These are phyloP conservation scores for Augochlora pura DNA, from an alignment of 1,140 invertebrate species.

Conservation along the genomic window DNA sequence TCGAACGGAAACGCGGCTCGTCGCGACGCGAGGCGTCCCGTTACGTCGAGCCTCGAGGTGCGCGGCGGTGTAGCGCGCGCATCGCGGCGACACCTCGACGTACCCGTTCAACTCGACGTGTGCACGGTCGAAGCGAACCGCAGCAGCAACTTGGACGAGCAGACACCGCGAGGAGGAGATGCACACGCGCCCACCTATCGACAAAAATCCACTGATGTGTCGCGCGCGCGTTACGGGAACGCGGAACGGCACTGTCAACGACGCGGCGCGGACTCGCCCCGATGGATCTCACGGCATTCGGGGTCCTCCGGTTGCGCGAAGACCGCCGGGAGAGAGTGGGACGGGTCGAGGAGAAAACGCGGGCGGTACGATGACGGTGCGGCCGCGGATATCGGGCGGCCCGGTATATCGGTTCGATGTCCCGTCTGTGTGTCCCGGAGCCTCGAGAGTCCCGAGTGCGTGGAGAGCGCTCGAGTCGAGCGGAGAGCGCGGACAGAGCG, in stretches of 20 bases:
- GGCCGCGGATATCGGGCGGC: neutral
- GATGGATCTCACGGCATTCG: no score
- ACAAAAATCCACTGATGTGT: neutral
- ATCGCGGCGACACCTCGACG: conserved; percentile 17
- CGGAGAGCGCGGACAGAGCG: conserved; percentile 56
- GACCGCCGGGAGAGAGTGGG: no score
- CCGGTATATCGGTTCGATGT: neutral
- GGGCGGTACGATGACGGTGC: neutral
- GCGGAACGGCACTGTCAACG: neutral
- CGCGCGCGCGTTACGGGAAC: neutral
- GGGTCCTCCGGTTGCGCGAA: no score
- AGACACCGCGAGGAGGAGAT: neutral
- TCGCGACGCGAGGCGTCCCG: neutral
- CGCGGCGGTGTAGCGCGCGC: conserved; percentile 11
- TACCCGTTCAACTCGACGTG: no score
- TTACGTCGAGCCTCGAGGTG: conserved; percentile 27
- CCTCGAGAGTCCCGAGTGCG: conserved; percentile 13
- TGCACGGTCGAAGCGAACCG: neutral
- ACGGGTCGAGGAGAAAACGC: no score
- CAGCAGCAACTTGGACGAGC: neutral
- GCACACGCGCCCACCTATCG: neutral
- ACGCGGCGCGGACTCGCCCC: no score
- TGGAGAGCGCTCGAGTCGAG: conserved; percentile 38
- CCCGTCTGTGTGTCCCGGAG: conserved; percentile 27
- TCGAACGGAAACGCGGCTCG: no score